Conservation (phyloP, 2,888 invertebrate species). For the Plemyria rubiginata region DNA sequence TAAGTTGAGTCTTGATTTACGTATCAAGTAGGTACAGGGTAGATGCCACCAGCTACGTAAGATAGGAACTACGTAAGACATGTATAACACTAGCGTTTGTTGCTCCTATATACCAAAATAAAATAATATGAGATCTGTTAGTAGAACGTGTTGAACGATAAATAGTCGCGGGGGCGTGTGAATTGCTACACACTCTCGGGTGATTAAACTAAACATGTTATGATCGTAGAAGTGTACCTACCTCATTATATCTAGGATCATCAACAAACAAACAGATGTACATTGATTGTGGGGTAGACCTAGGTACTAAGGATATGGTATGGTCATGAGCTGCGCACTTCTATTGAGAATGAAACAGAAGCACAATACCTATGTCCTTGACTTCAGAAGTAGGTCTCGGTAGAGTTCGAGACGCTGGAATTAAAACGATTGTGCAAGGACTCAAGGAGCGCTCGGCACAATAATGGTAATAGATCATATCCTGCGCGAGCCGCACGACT, state of each 20-base stretch:
- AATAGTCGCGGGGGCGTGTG: slow-evolving; percentile 43
- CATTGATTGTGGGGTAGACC: neutral
- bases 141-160: slow-evolving; percentile 24
- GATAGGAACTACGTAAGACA: too few relatives aligned
- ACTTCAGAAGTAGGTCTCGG: slow-evolving; percentile 27
- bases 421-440: slow-evolving; percentile 58
- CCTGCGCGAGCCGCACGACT: slow-evolving; percentile 62
- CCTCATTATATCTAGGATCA: neutral
- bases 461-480: slow-evolving; percentile 71
- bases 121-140: slow-evolving; percentile 24
- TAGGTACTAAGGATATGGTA: neutral
- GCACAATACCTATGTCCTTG: slow-evolving; percentile 33
- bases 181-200: slow-evolving; percentile 39
- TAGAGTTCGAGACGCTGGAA: slow-evolving; percentile 42
- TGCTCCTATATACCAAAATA: neutral
- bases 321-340: too few relatives aligned
- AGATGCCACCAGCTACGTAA: too few relatives aligned
- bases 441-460: slow-evolving; percentile 56
- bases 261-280: neutral
- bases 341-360: too few relatives aligned
- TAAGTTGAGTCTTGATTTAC: too few relatives aligned
- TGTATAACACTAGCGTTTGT: too few relatives aligned
- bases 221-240: slow-evolving; percentile 12
- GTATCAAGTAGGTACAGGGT: too few relatives aligned
- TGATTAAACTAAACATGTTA: slow-evolving; percentile 14